Base-by-base conservation (phyloP, 1,140 invertebrate genomes). In the Drosophila kikkawai region DNA sequence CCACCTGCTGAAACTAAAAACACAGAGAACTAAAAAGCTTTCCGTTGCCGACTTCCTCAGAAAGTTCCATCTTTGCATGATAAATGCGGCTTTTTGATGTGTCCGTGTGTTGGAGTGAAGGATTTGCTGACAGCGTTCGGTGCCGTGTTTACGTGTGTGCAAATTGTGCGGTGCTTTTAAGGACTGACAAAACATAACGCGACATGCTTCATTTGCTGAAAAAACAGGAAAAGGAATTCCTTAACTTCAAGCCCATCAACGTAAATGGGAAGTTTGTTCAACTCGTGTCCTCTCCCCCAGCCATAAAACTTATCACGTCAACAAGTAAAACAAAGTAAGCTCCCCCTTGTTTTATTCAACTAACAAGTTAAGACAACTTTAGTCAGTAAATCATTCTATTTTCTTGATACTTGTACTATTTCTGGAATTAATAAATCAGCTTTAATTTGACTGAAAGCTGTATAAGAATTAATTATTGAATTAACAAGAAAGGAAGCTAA, bases 61-160 rank as follows among this genome's bases (percentile, higher is more conserved):
- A 53, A 65, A 79, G 79, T 82, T 86, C 63, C 63, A 79, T 61
- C 75, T 77, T 50, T 70, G 64, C 80, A 76, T 66, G 76, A 83
- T 80, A 80, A 86, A 86, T 88, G 76, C 64, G 59, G 83, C 53
- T 66, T 87, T 74, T 69, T 85, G 64, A 74, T 81, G 82, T 78
- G 48, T 73, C 60, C 67, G 37, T 75, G 55, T 69, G 42, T n/a
- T n/a, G 42, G 56, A 63, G 66, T n/a, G 71, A 67, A 51, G 48
- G 44, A 63, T 65, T 70, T 56, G 55, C 59, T 55, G 64, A 65
- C 41, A 26, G 34, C 26, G 29, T 48, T 41, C 2, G 39, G 45
- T 51, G 13, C 58, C 36, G 34, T 45, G 26, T 74, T 22, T 51
- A 29, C 71, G 53, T 75, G 39, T 66, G 70, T 65, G 22, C 22